These are phyloP conservation scores for Andrena hattorfiana DNA, from an alignment of 2,888 invertebrate species.

Conservation along the genomic window DNA sequence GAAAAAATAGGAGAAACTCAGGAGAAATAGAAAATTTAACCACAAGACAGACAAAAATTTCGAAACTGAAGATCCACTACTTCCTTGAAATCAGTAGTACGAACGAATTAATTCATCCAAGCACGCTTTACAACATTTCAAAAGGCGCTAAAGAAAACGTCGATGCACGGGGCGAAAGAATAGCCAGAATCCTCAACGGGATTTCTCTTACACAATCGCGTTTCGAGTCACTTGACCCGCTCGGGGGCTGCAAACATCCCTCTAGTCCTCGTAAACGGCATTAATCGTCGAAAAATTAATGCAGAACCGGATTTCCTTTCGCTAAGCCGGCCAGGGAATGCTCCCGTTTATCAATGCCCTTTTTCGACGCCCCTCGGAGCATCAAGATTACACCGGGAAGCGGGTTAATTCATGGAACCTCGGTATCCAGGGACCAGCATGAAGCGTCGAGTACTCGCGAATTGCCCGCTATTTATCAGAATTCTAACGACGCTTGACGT, in stretches of 20 bases:
- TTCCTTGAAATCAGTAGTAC: no score
- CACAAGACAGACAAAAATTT: no score
- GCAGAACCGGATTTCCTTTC: slow-evolving; percentile 37
- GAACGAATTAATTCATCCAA: neutral
- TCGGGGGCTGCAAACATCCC: neutral
- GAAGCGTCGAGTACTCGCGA: neutral
- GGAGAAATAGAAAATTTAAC: no score
- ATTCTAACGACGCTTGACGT: slow-evolving; percentile 11
- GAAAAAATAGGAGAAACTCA: no score
- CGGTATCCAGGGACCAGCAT: neutral
- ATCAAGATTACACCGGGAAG: slow-evolving; percentile 7
- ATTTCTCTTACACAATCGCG: neutral
- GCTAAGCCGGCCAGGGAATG: slow-evolving; percentile 4
- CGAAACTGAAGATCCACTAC: no score
- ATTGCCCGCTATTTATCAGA: slow-evolving; percentile 6
- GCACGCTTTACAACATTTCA: neutral
- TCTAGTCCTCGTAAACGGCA: slow-evolving; percentile 9
- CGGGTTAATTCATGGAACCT: neutral
- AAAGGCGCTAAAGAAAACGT: neutral
- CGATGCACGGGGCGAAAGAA: neutral
- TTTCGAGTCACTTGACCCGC: neutral
- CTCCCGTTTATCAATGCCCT: slow-evolving; percentile 7
- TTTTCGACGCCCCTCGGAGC: neutral
- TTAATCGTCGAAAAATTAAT: slow-evolving; percentile 32
- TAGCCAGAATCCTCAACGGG: neutral